Conservation (phyloP, 2,113 vertebrate genomes). For the Mastomys natalensis region DNA sequence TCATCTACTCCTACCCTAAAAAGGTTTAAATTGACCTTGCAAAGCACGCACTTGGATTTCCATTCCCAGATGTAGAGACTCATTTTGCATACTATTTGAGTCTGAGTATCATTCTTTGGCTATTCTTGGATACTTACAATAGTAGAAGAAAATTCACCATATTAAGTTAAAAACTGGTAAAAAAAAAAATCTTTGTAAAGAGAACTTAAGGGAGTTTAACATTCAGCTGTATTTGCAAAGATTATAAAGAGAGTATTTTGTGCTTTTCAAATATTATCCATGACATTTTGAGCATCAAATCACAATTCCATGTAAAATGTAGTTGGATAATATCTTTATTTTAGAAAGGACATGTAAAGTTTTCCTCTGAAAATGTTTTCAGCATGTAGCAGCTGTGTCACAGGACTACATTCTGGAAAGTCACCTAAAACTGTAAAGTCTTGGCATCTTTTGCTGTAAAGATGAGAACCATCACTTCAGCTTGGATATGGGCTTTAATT, state of each 20-base stretch:
- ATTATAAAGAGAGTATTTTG: slow-evolving; percentile 56
- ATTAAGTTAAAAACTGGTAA: slow-evolving; percentile 57
- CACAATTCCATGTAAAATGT: background rate
- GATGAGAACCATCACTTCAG: slow-evolving; percentile 6
- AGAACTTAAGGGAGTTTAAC: slow-evolving; percentile 62
- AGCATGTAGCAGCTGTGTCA: background rate
- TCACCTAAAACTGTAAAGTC: background rate
- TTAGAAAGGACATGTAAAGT: background rate
- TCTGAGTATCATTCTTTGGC: too few relatives aligned
- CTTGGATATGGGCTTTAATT: background rate
- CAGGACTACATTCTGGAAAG: background rate
- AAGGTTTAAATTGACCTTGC: too few relatives aligned
- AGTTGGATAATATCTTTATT: slow-evolving; percentile 49
- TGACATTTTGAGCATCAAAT: background rate
- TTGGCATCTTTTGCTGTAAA: background rate
- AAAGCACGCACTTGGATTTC: too few relatives aligned
- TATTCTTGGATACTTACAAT: too few relatives aligned
- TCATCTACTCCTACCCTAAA: too few relatives aligned
- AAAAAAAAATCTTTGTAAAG: slow-evolving; percentile 55
- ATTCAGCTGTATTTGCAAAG: slow-evolving; percentile 60
- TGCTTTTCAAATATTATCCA: slow-evolving; percentile 55
- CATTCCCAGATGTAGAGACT: too few relatives aligned
- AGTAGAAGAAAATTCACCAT: slow-evolving; percentile 62
- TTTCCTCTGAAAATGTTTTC: slow-evolving; percentile 36
- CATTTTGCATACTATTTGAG: too few relatives aligned